Base-by-base conservation (phyloP, 1,140 invertebrate genomes). In the Ceratina japonica region DNA sequence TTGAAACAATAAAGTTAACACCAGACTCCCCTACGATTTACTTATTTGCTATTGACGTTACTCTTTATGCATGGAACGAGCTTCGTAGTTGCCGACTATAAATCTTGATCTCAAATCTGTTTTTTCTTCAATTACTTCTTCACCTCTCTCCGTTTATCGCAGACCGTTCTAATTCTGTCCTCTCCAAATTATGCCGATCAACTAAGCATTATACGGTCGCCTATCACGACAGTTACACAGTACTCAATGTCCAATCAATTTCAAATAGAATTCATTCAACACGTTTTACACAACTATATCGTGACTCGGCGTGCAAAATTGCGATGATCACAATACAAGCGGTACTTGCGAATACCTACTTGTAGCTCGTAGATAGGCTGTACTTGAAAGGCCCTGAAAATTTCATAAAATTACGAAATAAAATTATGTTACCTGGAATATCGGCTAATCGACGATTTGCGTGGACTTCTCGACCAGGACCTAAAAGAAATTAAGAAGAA, bases 401-500 rank as follows among this genome's bases (percentile, higher is more conserved):
- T 56, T 82, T 79, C 12, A 70, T 22, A 68, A 79, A 87, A 56
- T 73, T 51, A 73, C 63, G 44, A 66, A 79, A 71, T n/a, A 83
- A 63, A 54, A 79, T 64, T 59, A 16, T 44, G 81, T 91, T 91
- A 92, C 91, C 91, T 92, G 64, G 90, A 90, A 71, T 86, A 87
- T 18, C 84, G 80, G 61, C 62, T 87, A 49, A 85, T 80, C 1
- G 85, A 74, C 8, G 88, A 86, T 68, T 82, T 80, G 72, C 78
- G 84, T 0, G 91, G 89, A 72, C 91, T 91, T 87, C 87, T 89
- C 20, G 91, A 91, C 51, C 81, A 77, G 76, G 90, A 91, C 83
- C 91, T 91, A 89, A 44, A 91, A 90, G 90, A 89, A 86, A 90
- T 88, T 82, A 83, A 90, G 81, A 84, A 87, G 79, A 81, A 85